Evolutionary conservation across 2,888 invertebrate species (phyloP), one percentile per base, ranked within the genome.

Genomic region (Bibio marci): DNA sequence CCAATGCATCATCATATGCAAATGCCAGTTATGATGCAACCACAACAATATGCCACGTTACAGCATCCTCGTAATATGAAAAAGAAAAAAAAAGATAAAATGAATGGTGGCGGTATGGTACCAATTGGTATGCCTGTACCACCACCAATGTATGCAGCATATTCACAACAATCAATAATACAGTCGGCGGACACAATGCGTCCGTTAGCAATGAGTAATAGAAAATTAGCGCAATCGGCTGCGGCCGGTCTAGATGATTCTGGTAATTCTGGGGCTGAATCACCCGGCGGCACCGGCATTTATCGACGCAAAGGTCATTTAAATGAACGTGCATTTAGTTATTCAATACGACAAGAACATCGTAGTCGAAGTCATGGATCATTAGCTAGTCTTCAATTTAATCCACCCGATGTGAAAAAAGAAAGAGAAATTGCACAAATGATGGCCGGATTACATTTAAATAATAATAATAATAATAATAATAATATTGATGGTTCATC

Each of bases 331-430:
- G 91, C 91, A 18, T 91, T 91, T 57, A 87, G 87, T 41, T 90
- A 91, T 64, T 90, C 90, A 49, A 91, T 91, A 54, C 68, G 91
- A 41, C 90, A 91, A 58, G 91, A 91, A 58, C 90, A 91, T 57
- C 73, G 91, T 47, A 88, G 88, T 57, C 71, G 91, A 44, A 90
- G 88, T 52, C 90, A 91, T 59, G 90, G 90, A 43, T 87, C 87
- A 43, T 66, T 91, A 57, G 87, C 90, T 44, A 90, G 88, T 56
- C 66, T 91, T 44, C 87, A 88, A 57, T 90, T 90, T 62, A 85
- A 81, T 49, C 79, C 80, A 47, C 81, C 82, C 46, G 82, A 82
- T 54, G 68, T 81, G 57, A 86, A 88, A 58, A 87, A 88, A 57
- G 87, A 88, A 59, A 70, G 87, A 3, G 88, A 90, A 65, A 87